Conservation (phyloP, 2,797 vertebrate species). For the Chloroceryle amazona region DNA sequence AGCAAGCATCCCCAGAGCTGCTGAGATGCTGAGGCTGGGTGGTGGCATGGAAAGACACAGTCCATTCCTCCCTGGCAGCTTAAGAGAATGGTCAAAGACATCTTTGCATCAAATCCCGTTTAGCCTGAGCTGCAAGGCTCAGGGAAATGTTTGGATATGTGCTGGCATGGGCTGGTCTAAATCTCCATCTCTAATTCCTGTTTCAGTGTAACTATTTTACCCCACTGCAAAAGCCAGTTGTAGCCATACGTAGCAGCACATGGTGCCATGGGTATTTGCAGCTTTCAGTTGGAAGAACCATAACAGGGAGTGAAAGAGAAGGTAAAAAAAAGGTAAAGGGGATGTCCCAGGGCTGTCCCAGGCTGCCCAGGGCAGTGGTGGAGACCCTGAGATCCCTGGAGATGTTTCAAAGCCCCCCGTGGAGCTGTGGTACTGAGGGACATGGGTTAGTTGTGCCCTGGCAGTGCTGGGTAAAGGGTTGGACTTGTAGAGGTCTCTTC, state of each 20-base stretch:
- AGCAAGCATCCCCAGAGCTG: not conserved
- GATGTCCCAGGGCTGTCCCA: not conserved
- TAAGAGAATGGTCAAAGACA: not conserved
- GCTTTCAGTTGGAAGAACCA: not conserved
- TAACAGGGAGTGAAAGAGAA: not conserved
- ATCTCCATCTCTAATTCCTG: not conserved
- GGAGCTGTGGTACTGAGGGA: not conserved
- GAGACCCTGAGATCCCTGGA: not conserved
- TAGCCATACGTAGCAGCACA: not conserved
- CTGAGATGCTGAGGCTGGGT: accelerated
- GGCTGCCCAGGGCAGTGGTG: not conserved
- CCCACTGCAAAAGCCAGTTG: not conserved
- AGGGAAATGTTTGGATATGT: not conserved
- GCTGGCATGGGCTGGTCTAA: not conserved
- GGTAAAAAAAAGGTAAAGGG: not conserved
- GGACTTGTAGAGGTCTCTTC: not conserved
- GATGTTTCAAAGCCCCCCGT: not conserved
- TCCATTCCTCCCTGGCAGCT: not conserved
- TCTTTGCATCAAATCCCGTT: not conserved
- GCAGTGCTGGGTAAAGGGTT: not conserved
- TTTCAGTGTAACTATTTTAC: not conserved
- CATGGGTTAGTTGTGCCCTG: not conserved
- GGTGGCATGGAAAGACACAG: not conserved
- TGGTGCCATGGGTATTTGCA: accelerated
- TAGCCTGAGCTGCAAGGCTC: not conserved